Conservation (phyloP, 2,797 vertebrate species). For the Lacerta viridis region DNA sequence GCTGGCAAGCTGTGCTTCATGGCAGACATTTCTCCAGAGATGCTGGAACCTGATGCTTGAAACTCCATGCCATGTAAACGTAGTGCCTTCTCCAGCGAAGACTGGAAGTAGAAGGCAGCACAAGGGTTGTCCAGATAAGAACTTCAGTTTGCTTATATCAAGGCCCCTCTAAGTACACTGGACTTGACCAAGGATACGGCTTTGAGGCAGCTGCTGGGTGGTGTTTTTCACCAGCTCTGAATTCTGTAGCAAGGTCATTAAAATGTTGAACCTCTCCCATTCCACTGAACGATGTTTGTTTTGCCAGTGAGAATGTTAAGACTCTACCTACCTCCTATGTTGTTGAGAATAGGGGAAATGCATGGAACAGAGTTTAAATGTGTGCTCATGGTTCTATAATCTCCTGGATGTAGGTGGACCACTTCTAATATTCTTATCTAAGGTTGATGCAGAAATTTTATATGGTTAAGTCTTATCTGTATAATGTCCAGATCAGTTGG, state of each 20-base stretch:
- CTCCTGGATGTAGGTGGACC: slow-evolving; percentile 48
- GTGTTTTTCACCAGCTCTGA: slow-evolving; percentile 21
- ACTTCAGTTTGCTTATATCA: background rate
- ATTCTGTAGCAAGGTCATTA: slow-evolving; percentile 34
- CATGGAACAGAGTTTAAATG: background rate
- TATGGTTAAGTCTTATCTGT: slow-evolving; percentile 46
- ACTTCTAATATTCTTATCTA: slow-evolving; percentile 45
- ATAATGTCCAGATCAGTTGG: slow-evolving; percentile 41
- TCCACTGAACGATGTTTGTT: slow-evolving; percentile 38
- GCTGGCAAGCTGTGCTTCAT: slow-evolving; percentile 13
- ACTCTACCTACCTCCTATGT: slow-evolving; percentile 26
- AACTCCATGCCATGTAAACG: background rate
- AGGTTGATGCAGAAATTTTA: slow-evolving; percentile 57
- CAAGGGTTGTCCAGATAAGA: background rate
- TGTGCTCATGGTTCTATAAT: background rate
- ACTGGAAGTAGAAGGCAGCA: background rate
- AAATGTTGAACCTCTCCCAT: slow-evolving; percentile 15
- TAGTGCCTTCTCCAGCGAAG: slow-evolving; percentile 34
- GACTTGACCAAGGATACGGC: slow-evolving; percentile 27
- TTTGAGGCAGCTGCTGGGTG: background rate
- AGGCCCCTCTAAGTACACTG: background rate
- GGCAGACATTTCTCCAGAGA: background rate
- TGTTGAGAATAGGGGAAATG: slow-evolving; percentile 16
- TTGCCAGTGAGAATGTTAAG: slow-evolving; percentile 7
- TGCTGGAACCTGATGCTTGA: slow-evolving; percentile 14